Conservation (phyloP, 2,113 vertebrate genomes). For the Zosterops borbonicus region DNA sequence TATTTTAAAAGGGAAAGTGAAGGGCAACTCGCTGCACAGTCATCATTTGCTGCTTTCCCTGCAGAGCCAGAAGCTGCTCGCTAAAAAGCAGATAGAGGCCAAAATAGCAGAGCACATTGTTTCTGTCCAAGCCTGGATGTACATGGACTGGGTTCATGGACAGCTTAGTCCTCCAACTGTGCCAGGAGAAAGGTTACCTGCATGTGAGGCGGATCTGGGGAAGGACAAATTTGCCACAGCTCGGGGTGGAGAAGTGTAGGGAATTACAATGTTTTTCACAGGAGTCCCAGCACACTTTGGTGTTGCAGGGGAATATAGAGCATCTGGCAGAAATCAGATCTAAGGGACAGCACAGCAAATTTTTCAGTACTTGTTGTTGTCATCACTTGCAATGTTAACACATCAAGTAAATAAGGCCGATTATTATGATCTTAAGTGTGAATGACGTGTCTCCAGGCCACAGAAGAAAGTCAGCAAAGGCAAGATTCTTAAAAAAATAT, state of each 20-base stretch:
- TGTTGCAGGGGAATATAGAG: background rate
- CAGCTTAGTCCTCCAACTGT: background rate
- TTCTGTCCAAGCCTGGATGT: background rate
- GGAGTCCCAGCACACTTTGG: background rate
- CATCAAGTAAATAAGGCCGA: background rate
- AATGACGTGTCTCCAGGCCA: background rate
- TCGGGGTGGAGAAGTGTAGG: rapidly evolving
- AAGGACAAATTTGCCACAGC: rapidly evolving
- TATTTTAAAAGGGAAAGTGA: conserved; percentile 40
- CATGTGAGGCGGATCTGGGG: background rate
- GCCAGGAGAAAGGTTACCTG: background rate
- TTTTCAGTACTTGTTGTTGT: background rate
- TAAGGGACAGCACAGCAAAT: background rate
- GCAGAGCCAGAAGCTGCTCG: background rate
- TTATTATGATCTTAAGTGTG: background rate
- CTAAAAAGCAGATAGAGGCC: background rate
- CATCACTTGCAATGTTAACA: background rate
- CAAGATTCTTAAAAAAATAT: background rate
- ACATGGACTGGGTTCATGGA: background rate
- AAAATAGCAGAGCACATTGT: background rate
- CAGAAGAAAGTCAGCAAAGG: background rate
- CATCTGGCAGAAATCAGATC: background rate
- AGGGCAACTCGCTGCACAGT: background rate
- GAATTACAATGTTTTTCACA: background rate
- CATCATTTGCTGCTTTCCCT: background rate